Base-by-base conservation (phyloP, 1,140 invertebrate species). In the Sminthurinus signatus region DNA sequence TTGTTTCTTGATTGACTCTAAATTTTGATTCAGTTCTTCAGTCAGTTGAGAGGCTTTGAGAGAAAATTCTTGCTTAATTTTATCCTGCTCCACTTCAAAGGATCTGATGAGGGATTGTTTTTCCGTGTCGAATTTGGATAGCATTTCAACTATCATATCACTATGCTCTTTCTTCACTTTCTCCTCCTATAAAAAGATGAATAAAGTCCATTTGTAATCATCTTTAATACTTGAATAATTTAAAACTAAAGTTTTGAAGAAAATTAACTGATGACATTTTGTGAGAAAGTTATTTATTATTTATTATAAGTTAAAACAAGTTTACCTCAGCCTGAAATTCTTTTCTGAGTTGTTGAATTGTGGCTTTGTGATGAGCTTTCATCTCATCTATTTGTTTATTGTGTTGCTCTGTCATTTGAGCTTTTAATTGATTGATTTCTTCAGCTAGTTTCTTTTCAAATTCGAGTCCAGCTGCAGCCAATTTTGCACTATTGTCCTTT, bases 401-500 rank as follows among this genome's bases (percentile, higher is more conserved):
- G n/a, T 21, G 15, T n/a, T 63, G 17, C 42, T 55, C 52, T 4
- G 50, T 21, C 36, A 44, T 43, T 12, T 4, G 17, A 4, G 60
- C 29, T 48, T 56, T 56, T 14, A 36, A 25, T n/a, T 27, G 21
- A 17, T 52, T 60, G 23, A 55, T 67, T 46, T 63, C 50, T 36
- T 54, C 15, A 14, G 50, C 15, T 12, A 67, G 25, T 59, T 63
- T 29, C 17, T 29, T 36, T 39, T 55, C 58, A 12, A 58, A 28
- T 17, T 63, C 39, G 23, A 63, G 21, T 17, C 43, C 56, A 27
- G 54, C 61, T 21, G 46, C 36, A 5, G 57, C 55, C 19, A 63
- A 60, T 63, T 56, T 44, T 19, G 55, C n/a, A 25, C 32, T 46
- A 31, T 27, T 56, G n/a, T n/a, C n/a, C 32, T 63, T 55, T 21